Evolutionary conservation across 2,113 vertebrate genomes (phyloP).

Genomic region (Alligator mississippiensis): DNA sequence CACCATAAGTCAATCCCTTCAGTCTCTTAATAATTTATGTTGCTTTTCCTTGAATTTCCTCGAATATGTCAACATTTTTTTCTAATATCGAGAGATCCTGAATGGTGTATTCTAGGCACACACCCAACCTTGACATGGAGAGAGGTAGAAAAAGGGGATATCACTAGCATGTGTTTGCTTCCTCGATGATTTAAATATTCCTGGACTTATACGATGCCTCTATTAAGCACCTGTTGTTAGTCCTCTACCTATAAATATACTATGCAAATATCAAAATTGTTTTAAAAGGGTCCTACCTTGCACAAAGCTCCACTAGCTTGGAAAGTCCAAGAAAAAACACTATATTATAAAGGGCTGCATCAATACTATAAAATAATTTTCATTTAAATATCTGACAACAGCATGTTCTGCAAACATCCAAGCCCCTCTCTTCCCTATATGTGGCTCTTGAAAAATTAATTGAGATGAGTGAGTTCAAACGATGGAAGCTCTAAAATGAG

Average conservation of each 20-base stretch:
- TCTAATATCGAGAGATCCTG: neutral
- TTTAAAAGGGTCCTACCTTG: neutral
- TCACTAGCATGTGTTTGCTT: constrained; percentile 1
- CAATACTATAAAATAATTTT: neutral
- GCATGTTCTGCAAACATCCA: neutral
- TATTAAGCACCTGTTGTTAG: neutral
- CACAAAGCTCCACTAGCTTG: neutral
- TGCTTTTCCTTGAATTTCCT: constrained; percentile 66
- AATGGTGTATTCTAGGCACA: constrained; percentile 44
- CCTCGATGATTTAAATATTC: constrained; percentile 10
- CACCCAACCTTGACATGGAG: neutral
- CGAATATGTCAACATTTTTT: constrained; percentile 46
- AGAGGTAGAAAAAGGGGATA: neutral
- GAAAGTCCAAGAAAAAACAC: neutral
- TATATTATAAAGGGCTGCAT: neutral
- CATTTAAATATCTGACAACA: neutral
- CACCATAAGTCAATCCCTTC: constrained; percentile 54
- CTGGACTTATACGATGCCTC: neutral
- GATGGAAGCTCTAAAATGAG: neutral
- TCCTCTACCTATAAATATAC: neutral
- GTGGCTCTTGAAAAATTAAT: neutral
- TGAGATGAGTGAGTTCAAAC: neutral
- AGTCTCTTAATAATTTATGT: constrained; percentile 69
- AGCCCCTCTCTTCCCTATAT: neutral
- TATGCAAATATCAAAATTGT: neutral